Evolutionary conservation across 2,113 vertebrate species (phyloP), one percentile per base, ranked within the genome.

Genomic region (Carollia perspicillata): DNA sequence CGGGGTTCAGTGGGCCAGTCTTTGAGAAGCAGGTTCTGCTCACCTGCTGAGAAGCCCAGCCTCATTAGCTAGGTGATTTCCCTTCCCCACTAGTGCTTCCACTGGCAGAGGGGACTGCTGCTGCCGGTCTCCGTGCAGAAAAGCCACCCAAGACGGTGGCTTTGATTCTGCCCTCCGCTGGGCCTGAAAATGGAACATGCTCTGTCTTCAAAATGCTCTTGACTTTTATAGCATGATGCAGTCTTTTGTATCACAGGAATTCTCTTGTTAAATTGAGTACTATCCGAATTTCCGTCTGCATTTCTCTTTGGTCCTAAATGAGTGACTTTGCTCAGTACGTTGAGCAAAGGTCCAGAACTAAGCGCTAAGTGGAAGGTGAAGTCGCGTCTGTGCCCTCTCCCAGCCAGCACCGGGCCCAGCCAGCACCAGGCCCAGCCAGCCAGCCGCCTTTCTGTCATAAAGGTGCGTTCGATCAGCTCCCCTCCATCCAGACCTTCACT

Each of bases 281-380:
- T 55, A 47, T 49, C 26, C 81, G 49, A 53, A 96, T 53, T 81
- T 92, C n/a, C 60, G n/a, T 63, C 28, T 40, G 60, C 26, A 11
- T 86, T 89, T 89, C 68, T 83, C 74, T 85, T 86, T 79, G 42
- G 60, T 58, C 55, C 78, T 89, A 44, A 94, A 37, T 91, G 68
- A 83, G 68, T 14, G 55, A 89, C 85, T 95, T 60, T 49, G 37
- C 72, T 85, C 69, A 42, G 28, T 75, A 89, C 74, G 40, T 71
- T 74, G 47, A 88, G 26, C 49, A 78, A 37, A 87, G 65, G 16
- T 75, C n/a, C 18, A 81, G 40, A 81, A 60, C n/a, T 40, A 33
- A 65, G 83, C 68, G 47, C 17, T 47, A 13, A 22, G 23, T 68
- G 47, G 84, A 89, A 49, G 35, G 8, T 30, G 28, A 89, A 65